Conservation (phyloP, 2,888 invertebrate species). For the Platycheirus albimanus region DNA sequence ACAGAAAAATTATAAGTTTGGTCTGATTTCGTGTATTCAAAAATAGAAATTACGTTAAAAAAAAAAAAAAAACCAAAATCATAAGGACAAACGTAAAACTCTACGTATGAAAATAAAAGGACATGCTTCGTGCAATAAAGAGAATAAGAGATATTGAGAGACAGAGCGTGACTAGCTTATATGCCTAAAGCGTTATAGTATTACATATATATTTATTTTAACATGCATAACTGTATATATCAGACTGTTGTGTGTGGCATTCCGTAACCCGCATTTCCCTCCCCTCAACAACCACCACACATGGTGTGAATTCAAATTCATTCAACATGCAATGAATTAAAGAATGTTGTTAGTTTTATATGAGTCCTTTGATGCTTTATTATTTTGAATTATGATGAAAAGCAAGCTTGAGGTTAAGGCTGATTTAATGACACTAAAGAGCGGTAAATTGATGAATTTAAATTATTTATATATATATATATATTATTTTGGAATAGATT, state of each 20-base stretch:
- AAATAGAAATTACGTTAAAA: conserved; percentile 19
- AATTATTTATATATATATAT: not conserved
- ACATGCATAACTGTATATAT: conserved; percentile 28
- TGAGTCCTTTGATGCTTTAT: not conserved
- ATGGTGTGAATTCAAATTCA: conserved; percentile 11
- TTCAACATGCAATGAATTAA: conserved; percentile 16
- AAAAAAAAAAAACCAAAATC: conserved; percentile 52
- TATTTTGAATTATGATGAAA: not conserved
- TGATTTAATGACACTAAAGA: conserved; percentile 1
- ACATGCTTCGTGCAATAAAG: conserved; percentile 55
- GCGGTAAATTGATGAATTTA: not conserved
- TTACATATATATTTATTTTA: conserved; percentile 11
- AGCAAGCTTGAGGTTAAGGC: not conserved
- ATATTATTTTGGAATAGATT: not conserved
- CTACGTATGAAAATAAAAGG: conserved; percentile 43
- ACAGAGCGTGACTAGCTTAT: conserved; percentile 59
- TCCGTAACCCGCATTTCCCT: not conserved
- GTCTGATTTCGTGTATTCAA: conserved; percentile 55
- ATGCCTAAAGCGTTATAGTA: conserved; percentile 52
- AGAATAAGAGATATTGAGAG: not conserved
- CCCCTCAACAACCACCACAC: not conserved
- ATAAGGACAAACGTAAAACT: conserved; percentile 50
- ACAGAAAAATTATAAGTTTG: conserved; percentile 56
- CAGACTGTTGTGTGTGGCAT: conserved; percentile 5
- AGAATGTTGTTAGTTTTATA: conserved; percentile 2